Base-by-base conservation (phyloP, 2,888 invertebrate species). In the Pollenia amentaria region DNA sequence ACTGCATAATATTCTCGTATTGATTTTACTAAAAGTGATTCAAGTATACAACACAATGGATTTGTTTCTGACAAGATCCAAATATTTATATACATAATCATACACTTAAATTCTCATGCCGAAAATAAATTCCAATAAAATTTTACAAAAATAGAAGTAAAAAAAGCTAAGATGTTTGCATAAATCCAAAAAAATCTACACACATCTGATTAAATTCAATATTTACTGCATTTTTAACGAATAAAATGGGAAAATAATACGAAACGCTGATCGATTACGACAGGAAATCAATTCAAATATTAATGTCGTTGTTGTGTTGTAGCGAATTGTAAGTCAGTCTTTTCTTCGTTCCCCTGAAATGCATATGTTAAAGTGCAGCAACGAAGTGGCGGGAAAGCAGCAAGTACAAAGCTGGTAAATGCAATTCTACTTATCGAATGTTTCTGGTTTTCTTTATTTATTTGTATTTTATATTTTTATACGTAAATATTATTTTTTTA, bases 211-310 rank as follows among this genome's bases (percentile, higher is more conserved):
- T 62, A 14, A 38, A 51, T 3, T 14, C 55, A 78, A 70, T 51
- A 70, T 62, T 69, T 69, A 70, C 12, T 29, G 12, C 21, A n/a
- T 44, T 51, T 0, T 14, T 29, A 29, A 29, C 64, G 16, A 44
- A 1, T n/a, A 48, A 69, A 38, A 70, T 29, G 18, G 40, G 40
- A 53, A 29, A 29, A 2, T 29, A 29, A 29, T 29, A 0, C 29
- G 29, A 29, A 79, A 77, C 57, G 64, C 53, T 70, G 70, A 72
- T 72, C 62, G 62, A 72, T 62, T 40, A 21, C 69, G 62, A 70
- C 18, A 64, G 40, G 44, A 79, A 72, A 62, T 70, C 79, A 64
- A 62, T 79, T 64, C n/a, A 44, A 64, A 62, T 14, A 69, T 72
- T n/a, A 72, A 79, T 72, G 10, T 62, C 21, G 40, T 79, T 62